Evolutionary conservation across 2,797 vertebrate genomes (phyloP).

Genomic region (Galagoides demidoff): DNA sequence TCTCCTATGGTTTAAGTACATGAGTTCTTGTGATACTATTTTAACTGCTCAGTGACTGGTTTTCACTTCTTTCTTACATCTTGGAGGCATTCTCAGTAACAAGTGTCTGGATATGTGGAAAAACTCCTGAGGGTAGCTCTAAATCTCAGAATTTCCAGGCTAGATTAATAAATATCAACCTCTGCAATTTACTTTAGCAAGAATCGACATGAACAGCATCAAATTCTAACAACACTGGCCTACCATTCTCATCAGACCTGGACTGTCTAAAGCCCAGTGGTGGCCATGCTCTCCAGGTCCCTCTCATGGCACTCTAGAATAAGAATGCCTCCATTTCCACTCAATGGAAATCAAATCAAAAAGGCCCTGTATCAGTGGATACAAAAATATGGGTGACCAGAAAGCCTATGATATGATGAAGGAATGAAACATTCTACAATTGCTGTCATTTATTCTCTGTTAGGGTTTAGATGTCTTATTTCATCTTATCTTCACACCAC

Average conservation of each 20-base stretch:
- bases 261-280: neutral
- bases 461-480: neutral
- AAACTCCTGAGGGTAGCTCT: neutral
- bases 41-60: neutral
- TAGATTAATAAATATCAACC: neutral
- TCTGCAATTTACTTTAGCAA: neutral
- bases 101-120: neutral
- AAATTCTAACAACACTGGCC: neutral
- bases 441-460: neutral
- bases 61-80: slow-evolving; percentile 45
- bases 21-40: neutral
- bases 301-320: neutral
- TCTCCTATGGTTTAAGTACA: neutral
- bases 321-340: neutral
- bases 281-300: neutral
- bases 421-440: neutral
- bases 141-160: neutral
- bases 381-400: neutral
- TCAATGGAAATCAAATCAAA: neutral
- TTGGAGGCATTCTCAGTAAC: neutral
- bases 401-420: neutral
- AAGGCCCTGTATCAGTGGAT: neutral
- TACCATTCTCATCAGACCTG: neutral
- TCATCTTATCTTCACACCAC: neutral
- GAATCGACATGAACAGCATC: neutral